Percentiles rank a stretch among this genome's conserved stretches.
Evolutionary conservation across 2,888 invertebrate species (phyloP).

Genomic region (Pristionchus entomophagus): DNA sequence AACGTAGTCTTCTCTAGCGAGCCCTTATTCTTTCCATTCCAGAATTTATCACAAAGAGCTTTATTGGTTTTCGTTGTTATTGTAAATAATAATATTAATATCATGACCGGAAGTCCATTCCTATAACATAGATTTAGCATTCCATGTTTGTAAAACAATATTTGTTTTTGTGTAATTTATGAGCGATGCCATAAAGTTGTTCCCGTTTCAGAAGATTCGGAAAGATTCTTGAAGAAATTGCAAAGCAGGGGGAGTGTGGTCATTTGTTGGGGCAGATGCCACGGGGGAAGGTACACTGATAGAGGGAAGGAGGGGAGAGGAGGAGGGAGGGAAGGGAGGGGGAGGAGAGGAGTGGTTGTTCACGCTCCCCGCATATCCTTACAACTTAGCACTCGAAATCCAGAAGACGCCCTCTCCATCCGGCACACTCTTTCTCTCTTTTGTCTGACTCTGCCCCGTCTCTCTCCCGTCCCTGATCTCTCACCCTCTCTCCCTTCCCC

Average conservation of each 20-base stretch:
- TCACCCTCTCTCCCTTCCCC: not conserved
- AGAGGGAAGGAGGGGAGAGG: not conserved
- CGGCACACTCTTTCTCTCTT: not conserved
- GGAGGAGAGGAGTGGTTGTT: not conserved
- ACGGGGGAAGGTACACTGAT: not conserved
- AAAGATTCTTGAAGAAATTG: no score
- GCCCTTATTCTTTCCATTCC: no score
- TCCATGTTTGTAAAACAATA: no score
- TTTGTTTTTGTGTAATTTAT: not conserved
- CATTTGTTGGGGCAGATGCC: not conserved
- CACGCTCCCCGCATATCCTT: slow-evolving; percentile 23
- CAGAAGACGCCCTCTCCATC: not conserved
- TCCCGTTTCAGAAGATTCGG: not conserved
- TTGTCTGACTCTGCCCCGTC: not conserved
- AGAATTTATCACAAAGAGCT: no score
- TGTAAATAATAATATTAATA: no score
- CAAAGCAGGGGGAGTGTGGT: not conserved
- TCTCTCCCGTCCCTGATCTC: not conserved
- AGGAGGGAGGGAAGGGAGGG: not conserved
- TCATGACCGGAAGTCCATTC: no score
- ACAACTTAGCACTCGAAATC: slow-evolving; percentile 38
- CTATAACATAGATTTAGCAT: no score
- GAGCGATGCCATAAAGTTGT: not conserved
- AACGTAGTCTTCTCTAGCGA: no score
- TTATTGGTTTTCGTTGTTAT: no score